Conservation (phyloP, 2,113 vertebrate species). For the Atrichornis clamosus region DNA sequence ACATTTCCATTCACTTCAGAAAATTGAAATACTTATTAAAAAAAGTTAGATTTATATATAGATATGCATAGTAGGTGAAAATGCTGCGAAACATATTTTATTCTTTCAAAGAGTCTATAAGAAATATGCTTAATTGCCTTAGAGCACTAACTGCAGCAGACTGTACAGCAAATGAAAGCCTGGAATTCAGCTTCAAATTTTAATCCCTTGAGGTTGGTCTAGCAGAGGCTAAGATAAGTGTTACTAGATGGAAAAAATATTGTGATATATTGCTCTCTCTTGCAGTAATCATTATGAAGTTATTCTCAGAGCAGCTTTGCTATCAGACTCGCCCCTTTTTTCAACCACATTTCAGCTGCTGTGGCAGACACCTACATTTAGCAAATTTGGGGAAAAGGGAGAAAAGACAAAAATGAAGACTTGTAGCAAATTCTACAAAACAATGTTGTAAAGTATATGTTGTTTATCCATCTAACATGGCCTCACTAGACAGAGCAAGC, state of each 20-base stretch:
- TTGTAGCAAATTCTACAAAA: constrained; percentile 12
- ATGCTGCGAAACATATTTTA: neutral
- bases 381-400: neutral
- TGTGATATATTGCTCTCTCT: constrained; percentile 11
- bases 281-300: constrained; percentile 20
- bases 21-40: neutral
- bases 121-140: neutral
- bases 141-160: neutral
- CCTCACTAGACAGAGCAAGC: constrained; percentile 1
- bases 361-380: neutral
- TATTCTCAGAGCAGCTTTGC: constrained; percentile 46
- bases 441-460: neutral
- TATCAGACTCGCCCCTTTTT: constrained; percentile 23
- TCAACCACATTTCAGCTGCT: constrained; percentile 34
- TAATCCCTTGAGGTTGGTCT: neutral
- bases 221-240: neutral
- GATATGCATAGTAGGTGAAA: neutral
- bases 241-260: constrained; percentile 1
- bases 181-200: constrained; percentile 18
- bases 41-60: neutral
- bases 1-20: neutral
- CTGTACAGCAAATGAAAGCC: neutral
- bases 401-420: constrained; percentile 24
- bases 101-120: neutral
- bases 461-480: constrained; percentile 28